Evolutionary conservation across 2,888 invertebrate genomes (phyloP), one percentile per base, ranked within the genome.

Genomic region (Fragum fragum): DNA sequence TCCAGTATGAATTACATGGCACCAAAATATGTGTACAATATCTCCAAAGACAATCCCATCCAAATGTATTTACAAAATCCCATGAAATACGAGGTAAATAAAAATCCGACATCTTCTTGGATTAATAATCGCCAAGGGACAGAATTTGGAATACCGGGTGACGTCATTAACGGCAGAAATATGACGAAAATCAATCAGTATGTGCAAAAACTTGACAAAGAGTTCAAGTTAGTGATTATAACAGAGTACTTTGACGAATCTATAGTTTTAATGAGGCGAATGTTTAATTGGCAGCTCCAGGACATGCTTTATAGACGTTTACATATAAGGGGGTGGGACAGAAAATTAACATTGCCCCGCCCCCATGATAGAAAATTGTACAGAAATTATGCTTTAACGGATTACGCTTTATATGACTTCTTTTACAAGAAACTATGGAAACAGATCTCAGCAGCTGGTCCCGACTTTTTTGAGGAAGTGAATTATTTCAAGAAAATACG

Each of bases 201-300:
- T 70, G 81, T 91, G 14, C 32, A 78, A 28, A 78, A 86, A 16
- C 83, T 89, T 11, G 87, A 90, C 42, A 85, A 84, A 63, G 86
- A 87, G 28, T 90, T 91, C 73, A 71, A 88, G 66, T 55, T 91
- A 18, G 87, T 91, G 9, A 74, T 91, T 6, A 87, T 91, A 23
- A 87, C 85, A 2, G 90, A 90, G 61, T 88, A 88, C 71, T 90
- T 90, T 69, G 88, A 90, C 42, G 90, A 91, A 79, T 90, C 90
- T 6, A 23, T 91, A 6, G 79, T 91, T 29, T 70, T 91, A 1
- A 73, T 91, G 71, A 85, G 85, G 32, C 76, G 91, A 42, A 80
- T 86, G 57, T 55, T 90, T 7, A 83, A 84, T 14, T 91, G 91
- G 91, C 63, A 73, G 3, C 66, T 88, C 1, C 52, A 81, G 36